Percentiles rank a stretch among this genome's conserved stretches.
Evolutionary conservation across 1,140 invertebrate species (phyloP).

Genomic region (Cotesia typhae): DNA sequence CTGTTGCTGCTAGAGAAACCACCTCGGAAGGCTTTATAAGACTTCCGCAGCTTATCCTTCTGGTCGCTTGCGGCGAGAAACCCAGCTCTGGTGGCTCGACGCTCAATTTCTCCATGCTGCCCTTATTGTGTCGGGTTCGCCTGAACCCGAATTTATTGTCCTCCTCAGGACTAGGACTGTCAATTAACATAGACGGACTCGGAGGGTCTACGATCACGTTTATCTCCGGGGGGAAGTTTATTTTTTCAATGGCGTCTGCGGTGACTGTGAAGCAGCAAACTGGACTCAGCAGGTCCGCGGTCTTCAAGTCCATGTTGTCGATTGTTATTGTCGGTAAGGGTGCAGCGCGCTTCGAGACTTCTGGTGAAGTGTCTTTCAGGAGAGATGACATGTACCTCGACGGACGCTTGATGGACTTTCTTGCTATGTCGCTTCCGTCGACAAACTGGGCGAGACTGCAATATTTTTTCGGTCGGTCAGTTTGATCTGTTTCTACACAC

Average conservation of each 20-base stretch:
- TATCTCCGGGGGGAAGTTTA: constrained; percentile 57
- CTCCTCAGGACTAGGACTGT: constrained; percentile 52
- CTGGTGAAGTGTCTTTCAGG: constrained; percentile 30
- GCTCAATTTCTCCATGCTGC: constrained; percentile 61
- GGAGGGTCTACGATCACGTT: constrained; percentile 62
- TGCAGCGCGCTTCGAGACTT: neutral
- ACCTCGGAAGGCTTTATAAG: constrained; percentile 74
- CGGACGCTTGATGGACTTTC: constrained; percentile 74
- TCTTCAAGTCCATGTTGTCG: constrained; percentile 37
- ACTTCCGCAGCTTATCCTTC: constrained; percentile 81
- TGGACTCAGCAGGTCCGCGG: constrained; percentile 49
- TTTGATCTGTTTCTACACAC: constrained; percentile 52
- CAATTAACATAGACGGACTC: constrained; percentile 61
- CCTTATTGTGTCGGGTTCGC: constrained; percentile 43
- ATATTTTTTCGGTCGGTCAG: constrained; percentile 69
- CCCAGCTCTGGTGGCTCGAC: constrained; percentile 60
- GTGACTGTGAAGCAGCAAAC: constrained; percentile 55
- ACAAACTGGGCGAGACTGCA: constrained; percentile 80
- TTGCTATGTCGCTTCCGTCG: constrained; percentile 81
- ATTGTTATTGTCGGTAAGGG: neutral
- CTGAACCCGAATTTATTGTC: constrained; percentile 36
- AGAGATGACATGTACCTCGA: constrained; percentile 38
- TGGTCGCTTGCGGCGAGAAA: constrained; percentile 77
- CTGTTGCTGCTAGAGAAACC: constrained; percentile 68
- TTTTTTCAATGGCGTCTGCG: constrained; percentile 45